Conservation (phyloP, 2,797 vertebrate genomes). For the Hydrophis major region DNA sequence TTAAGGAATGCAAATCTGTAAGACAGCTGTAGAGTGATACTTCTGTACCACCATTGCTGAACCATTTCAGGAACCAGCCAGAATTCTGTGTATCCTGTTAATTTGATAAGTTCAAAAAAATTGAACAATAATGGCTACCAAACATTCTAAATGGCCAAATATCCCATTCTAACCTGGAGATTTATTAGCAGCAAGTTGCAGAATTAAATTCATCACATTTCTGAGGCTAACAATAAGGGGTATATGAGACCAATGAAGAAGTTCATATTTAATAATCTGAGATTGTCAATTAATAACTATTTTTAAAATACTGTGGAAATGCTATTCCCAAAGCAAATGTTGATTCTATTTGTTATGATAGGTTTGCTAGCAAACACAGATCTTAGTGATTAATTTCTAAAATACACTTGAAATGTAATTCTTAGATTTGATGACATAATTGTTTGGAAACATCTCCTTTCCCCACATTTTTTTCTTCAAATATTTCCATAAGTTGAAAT, state of each 20-base stretch:
- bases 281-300: neutral
- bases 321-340: neutral
- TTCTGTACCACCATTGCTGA: neutral
- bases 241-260: neutral
- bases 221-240: neutral
- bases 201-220: neutral
- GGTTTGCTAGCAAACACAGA: neutral
- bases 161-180: neutral
- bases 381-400: neutral
- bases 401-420: neutral
- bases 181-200: slow-evolving; percentile 8
- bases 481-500: neutral
- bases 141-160: neutral
- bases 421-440: neutral
- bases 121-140: neutral
- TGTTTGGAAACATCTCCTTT: neutral
- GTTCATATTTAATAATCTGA: slow-evolving; percentile 1
- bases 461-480: neutral
- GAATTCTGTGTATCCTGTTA: neutral
- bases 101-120: neutral
- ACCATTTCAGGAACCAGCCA: neutral
- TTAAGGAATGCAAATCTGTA: neutral
- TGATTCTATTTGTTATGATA: neutral
- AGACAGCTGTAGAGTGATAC: neutral
- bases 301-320: neutral